Conservation (phyloP, 2,113 vertebrate species). For the Zosterops hypoxanthus region DNA sequence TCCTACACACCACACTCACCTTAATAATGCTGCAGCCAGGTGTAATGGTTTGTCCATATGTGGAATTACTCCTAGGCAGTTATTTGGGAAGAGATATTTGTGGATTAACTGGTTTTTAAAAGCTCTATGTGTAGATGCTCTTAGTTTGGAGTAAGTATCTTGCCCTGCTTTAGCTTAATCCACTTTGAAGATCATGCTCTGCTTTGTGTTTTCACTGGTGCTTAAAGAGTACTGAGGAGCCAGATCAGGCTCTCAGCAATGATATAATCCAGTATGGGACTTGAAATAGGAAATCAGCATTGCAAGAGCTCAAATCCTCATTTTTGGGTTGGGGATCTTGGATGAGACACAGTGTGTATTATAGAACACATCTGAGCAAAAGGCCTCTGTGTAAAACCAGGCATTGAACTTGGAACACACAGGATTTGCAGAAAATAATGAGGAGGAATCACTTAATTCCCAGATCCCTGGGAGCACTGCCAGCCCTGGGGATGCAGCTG, state of each 20-base stretch:
- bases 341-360: fast-evolving
- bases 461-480: not conserved
- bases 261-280: not conserved
- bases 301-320: not conserved
- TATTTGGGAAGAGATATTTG: slow-evolving; percentile 22
- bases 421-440: not conserved
- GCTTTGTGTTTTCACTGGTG: slow-evolving; percentile 35
- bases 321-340: not conserved
- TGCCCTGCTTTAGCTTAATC: slow-evolving; percentile 56
- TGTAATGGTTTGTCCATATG: not conserved
- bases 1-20: fast-evolving
- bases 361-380: not conserved
- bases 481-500: not conserved
- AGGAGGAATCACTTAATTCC: not conserved
- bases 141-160: slow-evolving; percentile 44
- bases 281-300: not conserved
- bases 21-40: not conserved
- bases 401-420: fast-evolving
- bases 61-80: not conserved
- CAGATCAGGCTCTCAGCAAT: not conserved
- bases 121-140: slow-evolving; percentile 13
- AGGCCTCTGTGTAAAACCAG: not conserved
- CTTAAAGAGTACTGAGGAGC: slow-evolving; percentile 10
- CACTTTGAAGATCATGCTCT: slow-evolving; percentile 51
- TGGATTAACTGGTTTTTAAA: slow-evolving; percentile 33